Conservation (phyloP, 2,797 vertebrate genomes). For the Molossus alvarezi region DNA sequence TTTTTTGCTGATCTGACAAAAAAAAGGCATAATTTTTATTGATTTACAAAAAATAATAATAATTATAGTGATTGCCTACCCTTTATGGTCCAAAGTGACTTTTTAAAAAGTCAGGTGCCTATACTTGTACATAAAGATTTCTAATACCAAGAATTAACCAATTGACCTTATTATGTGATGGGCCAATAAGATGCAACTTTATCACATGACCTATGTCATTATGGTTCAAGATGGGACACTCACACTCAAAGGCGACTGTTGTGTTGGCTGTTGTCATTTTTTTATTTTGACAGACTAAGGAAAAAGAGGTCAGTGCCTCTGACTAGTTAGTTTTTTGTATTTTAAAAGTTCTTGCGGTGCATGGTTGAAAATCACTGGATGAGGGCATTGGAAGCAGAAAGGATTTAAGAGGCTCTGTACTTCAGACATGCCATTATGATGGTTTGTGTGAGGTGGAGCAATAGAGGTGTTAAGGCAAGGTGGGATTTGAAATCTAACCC, state of each 20-base stretch:
- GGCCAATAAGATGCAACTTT: not conserved
- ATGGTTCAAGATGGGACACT: not conserved
- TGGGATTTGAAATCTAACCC: not conserved
- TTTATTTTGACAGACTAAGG: not conserved
- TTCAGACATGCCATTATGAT: not conserved
- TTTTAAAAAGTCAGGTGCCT: not conserved
- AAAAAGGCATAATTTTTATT: not conserved
- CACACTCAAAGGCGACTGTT: not conserved
- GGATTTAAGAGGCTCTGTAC: not conserved
- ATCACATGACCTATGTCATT: not conserved
- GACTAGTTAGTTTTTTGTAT: not conserved
- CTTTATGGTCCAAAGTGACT: not conserved
- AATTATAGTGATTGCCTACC: not conserved
- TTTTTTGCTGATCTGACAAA: not conserved
- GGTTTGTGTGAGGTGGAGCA: not conserved
- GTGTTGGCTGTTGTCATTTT: not conserved
- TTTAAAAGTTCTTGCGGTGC: not conserved
- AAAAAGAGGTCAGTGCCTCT: not conserved
- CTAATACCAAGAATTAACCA: not conserved
- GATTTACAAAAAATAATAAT: not conserved
- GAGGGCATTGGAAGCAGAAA: not conserved
- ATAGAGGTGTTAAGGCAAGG: not conserved
- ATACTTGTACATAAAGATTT: not conserved
- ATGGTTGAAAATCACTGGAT: not conserved
- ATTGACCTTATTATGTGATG: not conserved